Conservation (phyloP, 2,797 vertebrate species). For the Scleropages formosus region DNA sequence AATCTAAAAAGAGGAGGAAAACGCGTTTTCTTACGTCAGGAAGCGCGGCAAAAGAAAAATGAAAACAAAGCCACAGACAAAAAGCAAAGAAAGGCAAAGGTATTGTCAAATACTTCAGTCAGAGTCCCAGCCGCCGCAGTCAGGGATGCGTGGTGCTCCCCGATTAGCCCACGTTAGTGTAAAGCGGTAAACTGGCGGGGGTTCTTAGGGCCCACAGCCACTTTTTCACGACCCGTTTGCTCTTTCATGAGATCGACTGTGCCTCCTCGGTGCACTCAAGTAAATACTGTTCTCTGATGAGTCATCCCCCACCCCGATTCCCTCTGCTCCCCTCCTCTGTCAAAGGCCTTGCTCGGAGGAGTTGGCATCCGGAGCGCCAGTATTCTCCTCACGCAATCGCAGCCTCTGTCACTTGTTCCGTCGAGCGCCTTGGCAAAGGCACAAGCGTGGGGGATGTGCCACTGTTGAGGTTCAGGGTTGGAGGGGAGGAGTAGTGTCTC, state of each 20-base stretch:
- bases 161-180: neutral
- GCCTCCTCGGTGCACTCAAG: neutral
- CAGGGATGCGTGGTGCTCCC: neutral
- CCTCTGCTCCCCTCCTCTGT: neutral
- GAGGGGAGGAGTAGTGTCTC: neutral
- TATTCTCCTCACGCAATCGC: conserved; percentile 18
- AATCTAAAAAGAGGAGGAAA: conserved; percentile 22
- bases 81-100: neutral
- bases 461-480: neutral
- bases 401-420: conserved; percentile 24
- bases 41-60: neutral
- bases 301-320: neutral
- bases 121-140: neutral
- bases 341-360: conserved; percentile 6
- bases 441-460: neutral
- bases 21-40: neutral
- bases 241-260: neutral
- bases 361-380: neutral
- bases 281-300: conserved; percentile 14
- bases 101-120: neutral
- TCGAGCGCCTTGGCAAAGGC: neutral
- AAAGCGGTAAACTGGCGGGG: neutral
- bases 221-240: neutral
- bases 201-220: neutral
- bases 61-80: neutral